Evolutionary conservation across 2,113 vertebrate species (phyloP).

Genomic region (Sula dactylatra): DNA sequence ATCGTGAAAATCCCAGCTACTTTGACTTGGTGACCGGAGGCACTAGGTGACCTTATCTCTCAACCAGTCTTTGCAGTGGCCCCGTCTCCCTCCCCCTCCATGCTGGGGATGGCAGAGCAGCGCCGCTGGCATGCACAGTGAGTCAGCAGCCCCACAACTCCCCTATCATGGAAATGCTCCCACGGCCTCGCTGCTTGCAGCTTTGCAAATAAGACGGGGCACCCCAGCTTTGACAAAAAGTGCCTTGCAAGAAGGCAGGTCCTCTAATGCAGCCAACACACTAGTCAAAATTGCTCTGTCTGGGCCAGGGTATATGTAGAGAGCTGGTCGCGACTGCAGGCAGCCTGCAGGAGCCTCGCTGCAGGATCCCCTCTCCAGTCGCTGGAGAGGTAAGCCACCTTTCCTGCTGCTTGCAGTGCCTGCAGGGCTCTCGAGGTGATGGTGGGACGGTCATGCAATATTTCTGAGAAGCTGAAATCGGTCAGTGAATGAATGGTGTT

Average conservation of each 20-base stretch:
- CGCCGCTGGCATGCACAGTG: constrained; percentile 5
- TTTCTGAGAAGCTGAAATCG: not conserved
- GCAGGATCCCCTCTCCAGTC: accelerated
- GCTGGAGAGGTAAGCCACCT: not conserved
- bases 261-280: not conserved
- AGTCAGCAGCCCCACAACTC: constrained; percentile 26
- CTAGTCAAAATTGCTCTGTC: not conserved
- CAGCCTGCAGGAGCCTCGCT: not conserved
- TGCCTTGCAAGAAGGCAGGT: not conserved
- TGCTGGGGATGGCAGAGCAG: not conserved
- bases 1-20: constrained; percentile 8
- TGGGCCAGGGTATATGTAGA: not conserved
- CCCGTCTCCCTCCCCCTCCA: not conserved
- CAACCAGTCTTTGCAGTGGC: constrained; percentile 20
- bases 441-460: not conserved
- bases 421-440: not conserved
- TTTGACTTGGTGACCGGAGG: constrained; percentile 41
- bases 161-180: not conserved
- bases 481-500: not conserved
- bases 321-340: not conserved
- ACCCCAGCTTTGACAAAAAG: not conserved
- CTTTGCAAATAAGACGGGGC: not conserved
- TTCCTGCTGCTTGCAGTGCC: not conserved
- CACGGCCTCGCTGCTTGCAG: not conserved
- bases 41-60: constrained; percentile 63